Conservation (phyloP, 2,113 vertebrate genomes). For the Gobiocypris rarus region DNA sequence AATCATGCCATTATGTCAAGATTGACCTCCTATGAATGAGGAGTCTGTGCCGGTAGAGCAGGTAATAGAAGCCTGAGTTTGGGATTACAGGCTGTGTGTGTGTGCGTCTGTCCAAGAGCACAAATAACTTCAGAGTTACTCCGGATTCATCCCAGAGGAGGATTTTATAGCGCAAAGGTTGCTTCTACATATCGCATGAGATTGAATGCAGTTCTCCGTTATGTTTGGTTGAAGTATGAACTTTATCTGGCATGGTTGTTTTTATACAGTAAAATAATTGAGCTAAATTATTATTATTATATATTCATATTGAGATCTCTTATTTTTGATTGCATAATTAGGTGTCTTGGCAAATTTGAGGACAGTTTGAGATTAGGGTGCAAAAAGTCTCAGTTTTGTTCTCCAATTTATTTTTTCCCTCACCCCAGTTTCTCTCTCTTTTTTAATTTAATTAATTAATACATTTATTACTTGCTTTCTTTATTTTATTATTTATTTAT, state of each 20-base stretch:
- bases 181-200: background rate
- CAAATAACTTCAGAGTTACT: slow-evolving; percentile 17
- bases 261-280: background rate
- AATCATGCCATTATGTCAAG: slow-evolving; percentile 46
- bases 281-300: background rate
- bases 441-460: too few relatives aligned
- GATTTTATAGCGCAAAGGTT: background rate
- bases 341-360: too few relatives aligned
- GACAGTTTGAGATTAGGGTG: too few relatives aligned
- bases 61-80: slow-evolving; percentile 49
- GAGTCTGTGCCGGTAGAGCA: slow-evolving; percentile 41
- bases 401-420: too few relatives aligned
- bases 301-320: background rate
- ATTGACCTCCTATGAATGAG: slow-evolving; percentile 49
- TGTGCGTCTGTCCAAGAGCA: background rate
- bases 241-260: background rate
- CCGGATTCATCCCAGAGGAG: background rate
- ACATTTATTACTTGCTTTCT: too few relatives aligned
- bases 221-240: background rate
- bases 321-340: too few relatives aligned
- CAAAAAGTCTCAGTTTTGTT: too few relatives aligned
- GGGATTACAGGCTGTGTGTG: slow-evolving; percentile 26
- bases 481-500: too few relatives aligned
- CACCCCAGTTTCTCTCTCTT: too few relatives aligned
- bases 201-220: background rate